Percentiles rank a stretch among this genome's conserved stretches.
Conservation (phyloP, 2,797 vertebrate genomes). For the Taeniopygia guttata region DNA sequence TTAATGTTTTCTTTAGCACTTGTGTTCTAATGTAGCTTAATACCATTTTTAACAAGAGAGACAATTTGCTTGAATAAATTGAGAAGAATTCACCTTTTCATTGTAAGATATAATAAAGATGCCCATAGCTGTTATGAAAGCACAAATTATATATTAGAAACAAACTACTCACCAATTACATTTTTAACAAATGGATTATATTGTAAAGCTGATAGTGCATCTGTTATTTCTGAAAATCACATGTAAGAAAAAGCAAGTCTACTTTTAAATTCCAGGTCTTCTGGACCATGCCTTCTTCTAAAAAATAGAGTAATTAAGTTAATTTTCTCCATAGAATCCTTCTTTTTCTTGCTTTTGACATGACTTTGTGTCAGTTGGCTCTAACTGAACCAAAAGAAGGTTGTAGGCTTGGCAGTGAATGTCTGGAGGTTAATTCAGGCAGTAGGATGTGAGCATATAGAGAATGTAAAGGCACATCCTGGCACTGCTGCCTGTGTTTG, state of each 20-base stretch:
- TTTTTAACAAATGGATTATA: background rate
- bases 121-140: background rate
- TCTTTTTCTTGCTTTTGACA: background rate
- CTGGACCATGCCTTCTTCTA: background rate
- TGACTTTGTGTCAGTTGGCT: background rate
- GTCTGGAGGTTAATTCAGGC: background rate
- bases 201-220: background rate
- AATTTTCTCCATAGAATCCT: background rate
- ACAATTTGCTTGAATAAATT: background rate
- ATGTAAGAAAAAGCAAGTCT: background rate
- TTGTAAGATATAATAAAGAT: background rate
- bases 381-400: background rate
- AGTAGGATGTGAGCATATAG: background rate
- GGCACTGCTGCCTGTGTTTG: background rate
- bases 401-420: background rate
- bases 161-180: background rate
- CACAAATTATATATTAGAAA: background rate
- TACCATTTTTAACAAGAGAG: background rate
- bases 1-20: background rate
- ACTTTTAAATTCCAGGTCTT: background rate
- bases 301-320: background rate
- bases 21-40: background rate
- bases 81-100: background rate
- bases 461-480: background rate
- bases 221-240: background rate